Percentiles rank a stretch among this genome's conserved stretches.
phyloP scores from a whole-genome alignment of 92 coral and sea anemone species.

The Galaxea fascicularis region DNA sequence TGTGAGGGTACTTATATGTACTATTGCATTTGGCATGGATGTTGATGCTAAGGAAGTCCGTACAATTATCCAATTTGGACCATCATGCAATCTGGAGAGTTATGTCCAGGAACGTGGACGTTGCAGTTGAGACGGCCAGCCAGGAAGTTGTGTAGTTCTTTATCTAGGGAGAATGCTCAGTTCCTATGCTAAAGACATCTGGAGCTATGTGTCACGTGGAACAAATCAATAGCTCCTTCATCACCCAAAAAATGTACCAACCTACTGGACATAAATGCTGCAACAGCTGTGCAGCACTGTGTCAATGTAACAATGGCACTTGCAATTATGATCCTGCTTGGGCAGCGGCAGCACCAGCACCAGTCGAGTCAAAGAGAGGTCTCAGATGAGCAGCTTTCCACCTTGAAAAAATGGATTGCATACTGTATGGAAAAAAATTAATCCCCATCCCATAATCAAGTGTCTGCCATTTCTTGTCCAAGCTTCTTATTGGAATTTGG shows the following conservation, averaged over 20 bases:
- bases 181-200: conserved; percentile 12
- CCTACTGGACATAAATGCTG: conserved; percentile 8
- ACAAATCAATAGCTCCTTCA: neutral
- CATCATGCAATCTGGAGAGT: conserved; percentile 44
- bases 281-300: conserved; percentile 5
- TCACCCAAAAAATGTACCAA: neutral
- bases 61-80: conserved; percentile 50
- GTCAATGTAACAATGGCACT: neutral
- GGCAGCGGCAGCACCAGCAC: neutral
- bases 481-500: conserved; percentile 20
- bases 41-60: conserved; percentile 47
- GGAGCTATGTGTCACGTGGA: conserved; percentile 11
- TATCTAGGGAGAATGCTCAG: conserved; percentile 40
- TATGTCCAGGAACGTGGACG: conserved; percentile 63
- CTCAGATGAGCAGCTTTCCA: conserved; percentile 2
- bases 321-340: conserved; percentile 17
- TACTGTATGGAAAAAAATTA: conserved; percentile 10
- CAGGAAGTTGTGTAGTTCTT: conserved; percentile 35
- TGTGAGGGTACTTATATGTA: conserved; percentile 40
- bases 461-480: conserved; percentile 38
- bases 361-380: neutral
- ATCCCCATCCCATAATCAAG: conserved; percentile 14
- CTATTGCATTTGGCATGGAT: conserved; percentile 72
- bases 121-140: conserved; percentile 51
- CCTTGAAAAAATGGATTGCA: conserved; percentile 16